These are phyloP conservation scores for Iguana delicatissima DNA, from an alignment of 2,797 vertebrate species.

Conservation along the genomic window DNA sequence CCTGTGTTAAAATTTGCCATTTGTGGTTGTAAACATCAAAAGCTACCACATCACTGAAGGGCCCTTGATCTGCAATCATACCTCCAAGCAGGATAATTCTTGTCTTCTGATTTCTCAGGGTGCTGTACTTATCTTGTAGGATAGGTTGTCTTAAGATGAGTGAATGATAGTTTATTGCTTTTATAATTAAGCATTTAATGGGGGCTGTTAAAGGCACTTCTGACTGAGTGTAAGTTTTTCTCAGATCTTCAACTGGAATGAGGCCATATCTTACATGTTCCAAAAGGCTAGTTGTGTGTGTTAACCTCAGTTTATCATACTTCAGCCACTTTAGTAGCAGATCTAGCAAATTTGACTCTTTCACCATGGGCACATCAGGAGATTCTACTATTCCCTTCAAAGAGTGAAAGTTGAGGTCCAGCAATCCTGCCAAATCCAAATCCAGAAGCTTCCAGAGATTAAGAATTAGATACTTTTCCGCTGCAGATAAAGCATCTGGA, in stretches of 20 bases:
- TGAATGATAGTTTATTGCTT: conserved; percentile 90
- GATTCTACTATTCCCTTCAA: conserved; percentile 84
- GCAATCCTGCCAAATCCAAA: conserved; percentile 72
- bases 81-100: conserved; percentile 89
- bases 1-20: conserved; percentile 79
- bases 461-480: conserved; percentile 83
- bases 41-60: conserved; percentile 80
- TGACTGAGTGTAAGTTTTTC: conserved; percentile 78
- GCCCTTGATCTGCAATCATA: conserved; percentile 76
- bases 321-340: conserved; percentile 89
- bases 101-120: conserved; percentile 82
- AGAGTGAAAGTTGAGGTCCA: conserved; percentile 87
- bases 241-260: conserved; percentile 80
- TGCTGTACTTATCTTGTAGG: conserved; percentile 86
- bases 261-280: conserved; percentile 89
- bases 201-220: conserved; percentile 84
- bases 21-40: conserved; percentile 86
- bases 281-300: conserved; percentile 84
- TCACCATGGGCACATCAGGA: conserved; percentile 84
- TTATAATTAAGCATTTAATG: conserved; percentile 88
- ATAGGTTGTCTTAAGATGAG: conserved; percentile 86
- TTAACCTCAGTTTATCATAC: conserved; percentile 82
- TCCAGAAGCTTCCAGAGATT: conserved; percentile 84
- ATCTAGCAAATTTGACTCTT: conserved; percentile 83
- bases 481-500: conserved; percentile 76